These are phyloP conservation scores for Drosophila subsilvestris DNA, from an alignment of 2,888 invertebrate species.

Conservation along the genomic window DNA sequence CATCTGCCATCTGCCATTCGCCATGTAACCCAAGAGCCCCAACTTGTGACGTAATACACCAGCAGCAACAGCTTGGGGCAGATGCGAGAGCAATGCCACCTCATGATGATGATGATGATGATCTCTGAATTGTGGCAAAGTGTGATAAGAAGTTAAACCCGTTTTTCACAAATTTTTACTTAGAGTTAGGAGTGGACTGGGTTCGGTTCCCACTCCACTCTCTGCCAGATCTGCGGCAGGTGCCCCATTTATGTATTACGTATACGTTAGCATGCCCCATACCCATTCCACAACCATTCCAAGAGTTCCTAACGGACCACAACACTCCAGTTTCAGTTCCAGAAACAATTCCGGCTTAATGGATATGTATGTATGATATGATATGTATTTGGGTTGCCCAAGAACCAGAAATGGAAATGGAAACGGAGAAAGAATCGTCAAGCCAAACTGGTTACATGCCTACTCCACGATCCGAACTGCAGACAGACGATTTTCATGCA, in stretches of 20 bases:
- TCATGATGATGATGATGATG: background rate
- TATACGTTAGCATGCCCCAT: conserved; percentile 48
- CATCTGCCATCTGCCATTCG: conserved; percentile 33
- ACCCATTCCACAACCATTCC: background rate
- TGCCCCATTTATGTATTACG: conserved; percentile 72
- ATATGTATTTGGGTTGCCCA: conserved; percentile 73
- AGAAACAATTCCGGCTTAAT: conserved; percentile 17
- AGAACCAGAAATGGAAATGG: conserved; percentile 35
- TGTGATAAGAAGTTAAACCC: conserved; percentile 60
- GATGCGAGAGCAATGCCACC: conserved; percentile 8
- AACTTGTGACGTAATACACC: conserved; percentile 61
- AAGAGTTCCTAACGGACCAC: conserved; percentile 25
- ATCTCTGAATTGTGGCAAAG: conserved; percentile 42
- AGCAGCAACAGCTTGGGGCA: conserved; percentile 24
- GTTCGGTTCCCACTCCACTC: conserved; percentile 56
- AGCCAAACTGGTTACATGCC: conserved; percentile 46
- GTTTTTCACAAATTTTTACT: conserved; percentile 37
- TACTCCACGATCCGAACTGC: background rate
- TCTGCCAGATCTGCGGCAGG: conserved; percentile 22
- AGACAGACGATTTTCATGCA: conserved; percentile 17
- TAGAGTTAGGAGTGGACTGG: conserved; percentile 28
- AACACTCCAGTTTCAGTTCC: background rate
- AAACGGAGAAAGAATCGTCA: conserved; percentile 6
- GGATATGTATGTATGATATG: conserved; percentile 46
- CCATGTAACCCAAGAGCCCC: conserved; percentile 51